Conservation (phyloP, 2,797 vertebrate species). For the Crax fasciolata region DNA sequence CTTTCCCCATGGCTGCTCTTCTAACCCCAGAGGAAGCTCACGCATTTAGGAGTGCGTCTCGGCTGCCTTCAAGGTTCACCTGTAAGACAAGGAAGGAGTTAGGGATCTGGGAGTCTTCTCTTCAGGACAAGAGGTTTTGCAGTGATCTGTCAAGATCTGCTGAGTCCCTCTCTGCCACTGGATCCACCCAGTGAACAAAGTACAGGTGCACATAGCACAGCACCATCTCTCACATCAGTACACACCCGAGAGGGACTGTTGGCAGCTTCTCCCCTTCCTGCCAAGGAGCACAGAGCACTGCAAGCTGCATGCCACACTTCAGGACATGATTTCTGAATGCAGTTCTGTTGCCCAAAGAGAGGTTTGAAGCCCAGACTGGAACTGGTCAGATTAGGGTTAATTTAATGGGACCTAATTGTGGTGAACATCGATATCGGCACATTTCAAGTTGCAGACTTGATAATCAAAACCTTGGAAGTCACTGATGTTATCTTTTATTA, state of each 20-base stretch:
- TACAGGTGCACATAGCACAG: neutral
- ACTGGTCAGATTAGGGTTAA: neutral
- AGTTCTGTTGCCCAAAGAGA: neutral
- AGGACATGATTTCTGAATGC: neutral
- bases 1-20: conserved; percentile 59
- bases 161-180: neutral
- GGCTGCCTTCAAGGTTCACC: conserved; percentile 45
- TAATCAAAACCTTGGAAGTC: neutral
- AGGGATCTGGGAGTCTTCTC: neutral
- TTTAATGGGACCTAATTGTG: neutral
- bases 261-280: neutral
- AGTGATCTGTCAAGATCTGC: neutral
- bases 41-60: neutral
- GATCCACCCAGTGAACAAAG: neutral
- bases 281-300: neutral
- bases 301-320: neutral
- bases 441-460: neutral
- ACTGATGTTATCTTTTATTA: neutral
- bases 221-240: neutral
- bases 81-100: conserved; percentile 54
- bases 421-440: neutral
- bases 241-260: neutral
- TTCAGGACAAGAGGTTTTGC: neutral
- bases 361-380: neutral
- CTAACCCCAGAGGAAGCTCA: neutral